phyloP scores from a whole-genome alignment of 2,113 vertebrate genomes.

The Phrynosoma platyrhinos region DNA sequence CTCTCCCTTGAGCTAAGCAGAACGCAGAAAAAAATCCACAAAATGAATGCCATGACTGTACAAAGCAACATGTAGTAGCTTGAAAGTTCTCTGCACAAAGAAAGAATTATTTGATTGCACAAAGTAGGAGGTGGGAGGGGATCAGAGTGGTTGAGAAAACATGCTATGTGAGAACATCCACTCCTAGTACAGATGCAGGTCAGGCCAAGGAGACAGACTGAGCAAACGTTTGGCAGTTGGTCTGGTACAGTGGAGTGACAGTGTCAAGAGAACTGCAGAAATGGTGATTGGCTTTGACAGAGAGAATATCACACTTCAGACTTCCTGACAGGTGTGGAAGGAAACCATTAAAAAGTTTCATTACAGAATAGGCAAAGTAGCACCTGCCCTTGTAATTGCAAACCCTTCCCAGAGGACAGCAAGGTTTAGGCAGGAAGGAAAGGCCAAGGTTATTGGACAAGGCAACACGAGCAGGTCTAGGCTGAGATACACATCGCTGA shows the following conservation, averaged over 20 bases:
- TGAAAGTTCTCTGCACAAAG: background rate
- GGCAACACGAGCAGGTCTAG: background rate
- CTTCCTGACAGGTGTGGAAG: constrained; percentile 6
- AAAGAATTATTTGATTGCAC: background rate
- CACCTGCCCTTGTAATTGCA: background rate
- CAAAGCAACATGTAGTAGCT: background rate
- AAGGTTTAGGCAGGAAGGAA: background rate
- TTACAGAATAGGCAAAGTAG: constrained; percentile 7
- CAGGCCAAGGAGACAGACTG: background rate
- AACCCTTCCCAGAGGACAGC: constrained; percentile 22
- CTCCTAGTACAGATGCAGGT: background rate
- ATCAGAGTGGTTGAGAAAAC: background rate
- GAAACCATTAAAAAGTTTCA: background rate
- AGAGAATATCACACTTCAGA: background rate
- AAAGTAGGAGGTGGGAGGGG: background rate
- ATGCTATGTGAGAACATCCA: background rate
- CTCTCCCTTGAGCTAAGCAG: background rate
- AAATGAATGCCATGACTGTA: background rate
- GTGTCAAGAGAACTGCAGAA: rapidly evolving
- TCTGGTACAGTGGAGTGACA: background rate
- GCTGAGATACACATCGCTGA: background rate
- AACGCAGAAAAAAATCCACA: background rate
- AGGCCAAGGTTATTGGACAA: background rate
- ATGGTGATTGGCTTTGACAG: background rate
- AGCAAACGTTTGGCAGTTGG: background rate